A percentile compares a stretch with the other conserved stretches of the same genome.
Evolutionary conservation across 2,113 vertebrate species (phyloP).

Genomic region (Haplochromis burtoni): DNA sequence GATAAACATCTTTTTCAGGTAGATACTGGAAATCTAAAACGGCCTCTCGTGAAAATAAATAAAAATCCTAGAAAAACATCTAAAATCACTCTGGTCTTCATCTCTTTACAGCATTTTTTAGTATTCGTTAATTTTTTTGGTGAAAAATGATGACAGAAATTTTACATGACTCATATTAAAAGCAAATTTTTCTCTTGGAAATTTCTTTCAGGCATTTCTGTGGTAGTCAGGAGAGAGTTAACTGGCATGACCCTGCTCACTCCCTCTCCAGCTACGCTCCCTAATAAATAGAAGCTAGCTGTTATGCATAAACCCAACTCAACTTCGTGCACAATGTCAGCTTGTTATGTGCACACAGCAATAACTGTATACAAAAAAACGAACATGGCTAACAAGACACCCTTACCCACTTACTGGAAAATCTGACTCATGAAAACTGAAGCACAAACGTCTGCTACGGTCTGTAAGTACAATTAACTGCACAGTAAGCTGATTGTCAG

Average conservation of each 20-base stretch:
- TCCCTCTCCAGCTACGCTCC: background rate
- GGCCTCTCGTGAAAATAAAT: fast-evolving
- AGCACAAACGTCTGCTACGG: background rate
- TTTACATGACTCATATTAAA: background rate
- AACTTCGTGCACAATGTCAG: background rate
- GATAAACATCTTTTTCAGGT: background rate
- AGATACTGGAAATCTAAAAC: background rate
- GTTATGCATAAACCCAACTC: background rate
- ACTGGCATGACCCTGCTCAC: background rate
- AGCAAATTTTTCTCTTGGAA: background rate
- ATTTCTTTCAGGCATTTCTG: background rate
- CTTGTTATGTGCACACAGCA: background rate
- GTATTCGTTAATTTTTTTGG: background rate
- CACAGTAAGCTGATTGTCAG: background rate
- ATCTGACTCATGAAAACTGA: background rate
- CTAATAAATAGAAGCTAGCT: background rate
- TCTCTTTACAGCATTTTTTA: background rate
- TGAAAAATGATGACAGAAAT: background rate
- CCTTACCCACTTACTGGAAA: background rate
- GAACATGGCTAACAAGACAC: background rate
- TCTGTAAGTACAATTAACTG: background rate
- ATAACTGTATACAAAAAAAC: background rate
- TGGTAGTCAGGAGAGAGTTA: background rate
- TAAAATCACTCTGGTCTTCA: background rate
- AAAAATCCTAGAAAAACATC: background rate